Evolutionary conservation across 2,113 vertebrate genomes (phyloP).

Genomic region (Crypturellus undulatus): DNA sequence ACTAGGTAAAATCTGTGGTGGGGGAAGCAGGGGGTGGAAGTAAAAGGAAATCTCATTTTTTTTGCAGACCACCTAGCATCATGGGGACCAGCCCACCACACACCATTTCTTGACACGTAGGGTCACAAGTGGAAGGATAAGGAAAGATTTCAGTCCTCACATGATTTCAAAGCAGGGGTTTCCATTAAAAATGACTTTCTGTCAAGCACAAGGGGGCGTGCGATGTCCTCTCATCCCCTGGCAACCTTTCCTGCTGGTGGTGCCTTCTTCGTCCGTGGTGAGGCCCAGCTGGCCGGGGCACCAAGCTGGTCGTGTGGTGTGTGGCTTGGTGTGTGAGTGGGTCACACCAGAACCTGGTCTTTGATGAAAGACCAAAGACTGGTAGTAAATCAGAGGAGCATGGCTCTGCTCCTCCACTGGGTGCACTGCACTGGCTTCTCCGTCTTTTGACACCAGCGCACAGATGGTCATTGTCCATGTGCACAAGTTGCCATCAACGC

Average conservation of each 20-base stretch:
- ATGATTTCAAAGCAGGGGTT: neutral
- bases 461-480: neutral
- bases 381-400: neutral
- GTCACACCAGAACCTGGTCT: too few species aligned
- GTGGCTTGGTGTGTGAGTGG: too few species aligned
- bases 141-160: neutral
- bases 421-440: fast-evolving
- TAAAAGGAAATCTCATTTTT: neutral
- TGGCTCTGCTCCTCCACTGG: neutral
- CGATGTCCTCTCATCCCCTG: fast-evolving
- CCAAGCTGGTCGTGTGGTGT: neutral
- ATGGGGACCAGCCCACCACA: fast-evolving
- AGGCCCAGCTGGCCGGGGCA: neutral
- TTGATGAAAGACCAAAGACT: neutral
- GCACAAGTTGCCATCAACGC: neutral
- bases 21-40: neutral
- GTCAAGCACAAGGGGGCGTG: neutral
- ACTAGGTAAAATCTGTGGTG: neutral
- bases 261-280: neutral
- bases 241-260: neutral
- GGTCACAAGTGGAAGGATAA: neutral
- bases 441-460: neutral
- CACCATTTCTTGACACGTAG: neutral
- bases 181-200: neutral
- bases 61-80: neutral